Evolutionary conservation across 2,113 vertebrate species (phyloP).

Genomic region (Oreotrochilus melanogaster): DNA sequence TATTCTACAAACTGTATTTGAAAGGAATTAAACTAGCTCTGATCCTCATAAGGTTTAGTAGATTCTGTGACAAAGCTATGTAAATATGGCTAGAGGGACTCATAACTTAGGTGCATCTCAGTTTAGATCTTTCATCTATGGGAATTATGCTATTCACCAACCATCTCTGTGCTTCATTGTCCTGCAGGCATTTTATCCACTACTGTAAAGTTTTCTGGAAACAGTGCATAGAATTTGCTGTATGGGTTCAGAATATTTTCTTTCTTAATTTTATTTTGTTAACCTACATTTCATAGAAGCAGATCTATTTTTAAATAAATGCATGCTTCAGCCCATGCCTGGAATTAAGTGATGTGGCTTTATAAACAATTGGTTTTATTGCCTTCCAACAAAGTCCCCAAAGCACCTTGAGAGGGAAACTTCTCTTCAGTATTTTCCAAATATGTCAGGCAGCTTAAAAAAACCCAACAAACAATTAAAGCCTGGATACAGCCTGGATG

Average conservation of each 20-base stretch:
- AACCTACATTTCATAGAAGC: background rate
- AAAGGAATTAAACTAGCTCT: background rate
- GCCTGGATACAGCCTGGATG: background rate
- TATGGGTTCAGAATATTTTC: background rate
- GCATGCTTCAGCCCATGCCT: background rate
- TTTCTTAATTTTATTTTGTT: background rate
- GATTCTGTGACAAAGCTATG: background rate
- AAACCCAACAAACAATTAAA: background rate
- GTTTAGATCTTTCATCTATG: background rate
- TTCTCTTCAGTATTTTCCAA: background rate
- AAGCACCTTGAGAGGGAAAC: background rate
- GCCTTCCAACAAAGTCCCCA: background rate
- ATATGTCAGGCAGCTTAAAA: background rate
- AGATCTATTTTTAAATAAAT: background rate
- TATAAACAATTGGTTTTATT: conserved; percentile 2
- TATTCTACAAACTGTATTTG: conserved; percentile 14
- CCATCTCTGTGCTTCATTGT: background rate
- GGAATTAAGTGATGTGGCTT: background rate
- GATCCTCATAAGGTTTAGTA: background rate
- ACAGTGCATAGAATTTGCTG: background rate
- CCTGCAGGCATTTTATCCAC: background rate
- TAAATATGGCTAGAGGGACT: background rate
- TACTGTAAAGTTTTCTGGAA: background rate
- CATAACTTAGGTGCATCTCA: background rate
- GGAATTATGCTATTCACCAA: background rate